These are phyloP conservation scores for Drosophila sordidula DNA, from an alignment of 2,888 invertebrate species.

Conservation along the genomic window DNA sequence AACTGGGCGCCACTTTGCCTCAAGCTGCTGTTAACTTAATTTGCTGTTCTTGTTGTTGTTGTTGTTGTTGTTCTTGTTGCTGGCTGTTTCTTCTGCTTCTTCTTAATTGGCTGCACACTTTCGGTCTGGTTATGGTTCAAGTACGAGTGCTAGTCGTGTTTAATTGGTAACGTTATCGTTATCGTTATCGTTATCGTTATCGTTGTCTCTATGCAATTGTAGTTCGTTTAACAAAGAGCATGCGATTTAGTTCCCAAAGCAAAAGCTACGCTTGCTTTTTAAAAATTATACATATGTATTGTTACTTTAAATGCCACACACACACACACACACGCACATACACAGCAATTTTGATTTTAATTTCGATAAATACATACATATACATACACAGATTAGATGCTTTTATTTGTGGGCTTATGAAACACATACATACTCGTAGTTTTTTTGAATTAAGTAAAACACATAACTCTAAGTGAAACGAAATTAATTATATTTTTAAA, in stretches of 20 bases:
- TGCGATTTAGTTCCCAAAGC: conserved; percentile 41
- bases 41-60: conserved; percentile 1
- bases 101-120: neutral
- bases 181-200: conserved; percentile 27
- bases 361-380: conserved; percentile 52
- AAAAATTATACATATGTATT: conserved; percentile 2
- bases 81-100: neutral
- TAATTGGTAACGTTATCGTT: conserved; percentile 38
- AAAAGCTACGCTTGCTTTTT: conserved; percentile 29
- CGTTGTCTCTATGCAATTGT: conserved; percentile 12
- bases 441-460: conserved; percentile 6
- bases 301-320: conserved; percentile 10
- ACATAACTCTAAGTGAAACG: conserved; percentile 1
- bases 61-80: neutral
- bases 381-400: conserved; percentile 38
- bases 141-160: conserved; percentile 19
- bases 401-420: conserved; percentile 12
- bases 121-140: conserved; percentile 14
- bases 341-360: conserved; percentile 20
- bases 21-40: conserved; percentile 50
- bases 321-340: conserved; percentile 5
- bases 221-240: conserved; percentile 38
- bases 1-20: conserved; percentile 44
- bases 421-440: conserved; percentile 25
- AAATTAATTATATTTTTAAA: neutral